Evolutionary conservation across 2,113 vertebrate species (phyloP).

Genomic region (Mohoua ochrocephala): DNA sequence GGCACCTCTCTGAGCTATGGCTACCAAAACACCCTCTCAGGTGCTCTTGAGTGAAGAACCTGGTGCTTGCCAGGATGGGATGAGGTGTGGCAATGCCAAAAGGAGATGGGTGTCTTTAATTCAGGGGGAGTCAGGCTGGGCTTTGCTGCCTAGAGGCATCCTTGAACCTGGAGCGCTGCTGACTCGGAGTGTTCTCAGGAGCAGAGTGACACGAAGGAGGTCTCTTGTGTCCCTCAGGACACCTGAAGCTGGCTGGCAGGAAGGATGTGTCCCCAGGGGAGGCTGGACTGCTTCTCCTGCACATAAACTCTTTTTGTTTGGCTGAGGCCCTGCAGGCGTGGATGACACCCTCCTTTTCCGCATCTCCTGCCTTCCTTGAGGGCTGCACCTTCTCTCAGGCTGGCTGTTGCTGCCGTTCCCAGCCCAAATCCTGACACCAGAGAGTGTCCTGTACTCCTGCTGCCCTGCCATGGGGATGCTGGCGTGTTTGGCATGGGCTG

Average conservation of each 20-base stretch:
- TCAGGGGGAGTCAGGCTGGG: background rate
- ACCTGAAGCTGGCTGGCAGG: background rate
- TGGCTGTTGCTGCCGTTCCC: background rate
- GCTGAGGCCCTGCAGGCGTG: background rate
- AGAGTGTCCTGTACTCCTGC: background rate
- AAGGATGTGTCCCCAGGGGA: background rate
- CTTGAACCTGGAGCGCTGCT: background rate
- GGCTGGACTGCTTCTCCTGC: background rate
- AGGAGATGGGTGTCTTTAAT: background rate
- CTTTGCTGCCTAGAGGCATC: background rate
- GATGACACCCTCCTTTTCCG: background rate
- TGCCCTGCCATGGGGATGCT: background rate
- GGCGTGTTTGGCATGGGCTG: background rate
- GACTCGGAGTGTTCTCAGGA: background rate
- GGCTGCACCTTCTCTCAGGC: background rate
- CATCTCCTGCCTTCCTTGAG: background rate
- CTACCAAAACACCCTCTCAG: background rate
- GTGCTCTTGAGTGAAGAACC: background rate
- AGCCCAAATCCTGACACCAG: background rate
- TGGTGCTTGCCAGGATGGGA: background rate
- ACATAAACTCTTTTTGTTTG: background rate
- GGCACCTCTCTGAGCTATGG: background rate
- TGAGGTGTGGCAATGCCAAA: background rate
- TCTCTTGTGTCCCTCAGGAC: background rate
- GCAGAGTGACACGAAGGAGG: fast-evolving